Conservation (phyloP, 2,797 vertebrate species). For the Liasis olivaceus region DNA sequence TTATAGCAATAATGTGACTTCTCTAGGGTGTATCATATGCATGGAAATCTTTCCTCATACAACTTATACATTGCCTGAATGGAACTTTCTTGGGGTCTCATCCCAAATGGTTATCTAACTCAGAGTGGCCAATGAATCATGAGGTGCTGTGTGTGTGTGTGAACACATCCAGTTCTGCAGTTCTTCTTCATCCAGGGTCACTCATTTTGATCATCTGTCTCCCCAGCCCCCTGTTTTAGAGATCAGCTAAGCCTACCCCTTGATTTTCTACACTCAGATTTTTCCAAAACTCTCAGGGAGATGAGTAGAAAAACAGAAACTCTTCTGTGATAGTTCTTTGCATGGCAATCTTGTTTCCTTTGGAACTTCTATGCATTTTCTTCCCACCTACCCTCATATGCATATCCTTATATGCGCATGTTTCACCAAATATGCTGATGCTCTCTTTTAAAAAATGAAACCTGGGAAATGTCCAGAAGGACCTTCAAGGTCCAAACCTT, state of each 20-base stretch:
- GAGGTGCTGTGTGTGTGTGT: too few species aligned
- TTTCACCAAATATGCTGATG: neutral
- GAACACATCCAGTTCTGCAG: neutral
- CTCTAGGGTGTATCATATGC: neutral
- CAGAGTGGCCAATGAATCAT: neutral
- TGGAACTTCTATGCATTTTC: neutral
- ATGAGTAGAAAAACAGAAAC: neutral
- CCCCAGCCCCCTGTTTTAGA: neutral
- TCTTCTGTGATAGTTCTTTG: neutral
- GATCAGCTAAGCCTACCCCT: neutral
- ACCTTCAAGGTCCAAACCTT: neutral
- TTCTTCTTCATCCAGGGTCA: neutral
- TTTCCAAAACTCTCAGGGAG: neutral
- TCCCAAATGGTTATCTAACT: neutral
- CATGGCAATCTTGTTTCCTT: neutral
- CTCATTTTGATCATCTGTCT: neutral
- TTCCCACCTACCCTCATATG: neutral
- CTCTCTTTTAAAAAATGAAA: neutral
- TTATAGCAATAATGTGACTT: neutral
- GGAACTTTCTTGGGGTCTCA: neutral
- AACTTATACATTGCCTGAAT: neutral
- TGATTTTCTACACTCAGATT: neutral
- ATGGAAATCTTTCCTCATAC: neutral
- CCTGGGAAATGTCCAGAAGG: neutral
- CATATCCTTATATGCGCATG: neutral